phyloP scores from a whole-genome alignment of 2,888 invertebrate species.

The Pseudanteris insignis region DNA sequence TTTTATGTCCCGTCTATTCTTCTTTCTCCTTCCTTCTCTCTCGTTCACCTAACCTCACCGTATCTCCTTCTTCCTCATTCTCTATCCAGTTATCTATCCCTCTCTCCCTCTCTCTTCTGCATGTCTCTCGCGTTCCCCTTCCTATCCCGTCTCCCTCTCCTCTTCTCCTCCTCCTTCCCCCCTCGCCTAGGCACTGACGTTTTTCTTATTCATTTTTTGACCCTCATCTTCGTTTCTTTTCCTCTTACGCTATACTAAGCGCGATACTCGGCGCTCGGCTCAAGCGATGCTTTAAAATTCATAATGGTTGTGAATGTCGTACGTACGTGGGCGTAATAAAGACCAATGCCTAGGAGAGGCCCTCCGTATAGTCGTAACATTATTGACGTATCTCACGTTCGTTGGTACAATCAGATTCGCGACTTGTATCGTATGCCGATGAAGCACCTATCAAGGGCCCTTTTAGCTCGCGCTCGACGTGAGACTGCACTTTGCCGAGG shows the following conservation, averaged over 20 bases:
- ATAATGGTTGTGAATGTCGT: conserved; percentile 34
- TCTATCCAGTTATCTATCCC: neutral
- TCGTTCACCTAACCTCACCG: no score
- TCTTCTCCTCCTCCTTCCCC: neutral
- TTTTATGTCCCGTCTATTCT: neutral
- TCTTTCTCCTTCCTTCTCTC: no score
- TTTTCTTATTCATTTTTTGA: neutral
- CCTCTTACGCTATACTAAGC: neutral
- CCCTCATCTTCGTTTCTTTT: neutral
- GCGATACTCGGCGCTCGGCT: conserved; percentile 6
- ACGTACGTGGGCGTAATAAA: conserved; percentile 38
- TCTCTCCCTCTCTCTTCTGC: neutral
- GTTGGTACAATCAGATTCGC: conserved; percentile 34
- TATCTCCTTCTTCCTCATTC: neutral
- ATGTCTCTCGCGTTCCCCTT: neutral
- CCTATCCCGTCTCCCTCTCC: neutral
- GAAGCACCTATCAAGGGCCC: conserved; percentile 27
- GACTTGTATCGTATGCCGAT: conserved; percentile 38
- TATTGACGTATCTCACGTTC: conserved; percentile 43
- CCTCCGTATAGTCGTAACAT: conserved; percentile 29
- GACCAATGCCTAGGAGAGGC: conserved; percentile 34
- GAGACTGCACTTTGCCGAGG: conserved; percentile 30
- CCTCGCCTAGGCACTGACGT: neutral
- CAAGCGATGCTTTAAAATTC: conserved; percentile 30
- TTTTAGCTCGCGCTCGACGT: conserved; percentile 24